Evolutionary conservation across 2,797 vertebrate genomes (phyloP).

Genomic region (Harpagifer antarcticus): DNA sequence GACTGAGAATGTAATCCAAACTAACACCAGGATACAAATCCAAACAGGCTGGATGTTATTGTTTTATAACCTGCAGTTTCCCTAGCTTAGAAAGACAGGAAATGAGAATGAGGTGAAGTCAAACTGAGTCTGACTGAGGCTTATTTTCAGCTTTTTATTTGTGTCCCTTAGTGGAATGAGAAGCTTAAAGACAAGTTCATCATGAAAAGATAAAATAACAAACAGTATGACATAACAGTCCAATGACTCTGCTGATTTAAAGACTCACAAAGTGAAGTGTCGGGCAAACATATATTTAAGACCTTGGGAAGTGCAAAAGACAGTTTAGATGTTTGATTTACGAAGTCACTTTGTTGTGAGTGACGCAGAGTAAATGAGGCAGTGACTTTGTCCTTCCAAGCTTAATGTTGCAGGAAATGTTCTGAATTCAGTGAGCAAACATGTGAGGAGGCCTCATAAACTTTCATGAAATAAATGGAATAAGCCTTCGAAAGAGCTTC

Average conservation of each 20-base stretch:
- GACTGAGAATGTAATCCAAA: constrained; percentile 39
- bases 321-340: constrained; percentile 14
- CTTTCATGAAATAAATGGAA: constrained; percentile 12
- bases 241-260: background rate
- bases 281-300: background rate
- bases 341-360: constrained; percentile 11
- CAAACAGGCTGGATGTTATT: constrained; percentile 30
- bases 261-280: constrained; percentile 4
- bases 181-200: background rate
- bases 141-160: background rate
- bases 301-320: constrained; percentile 8
- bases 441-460: constrained; percentile 11
- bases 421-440: constrained; percentile 25
- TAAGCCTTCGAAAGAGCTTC: constrained; percentile 18
- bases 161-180: background rate
- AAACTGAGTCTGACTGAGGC: background rate
- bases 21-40: constrained; percentile 25
- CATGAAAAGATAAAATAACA: background rate
- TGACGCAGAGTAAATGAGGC: constrained; percentile 9
- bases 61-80: constrained; percentile 18
- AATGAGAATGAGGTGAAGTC: background rate
- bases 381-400: constrained; percentile 10
- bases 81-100: constrained; percentile 10
- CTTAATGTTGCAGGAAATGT: constrained; percentile 21
- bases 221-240: background rate